Evolutionary conservation across 2,113 vertebrate genomes (phyloP), one percentile per base, ranked within the genome.

Genomic region (Xiphophorus couchianus): DNA sequence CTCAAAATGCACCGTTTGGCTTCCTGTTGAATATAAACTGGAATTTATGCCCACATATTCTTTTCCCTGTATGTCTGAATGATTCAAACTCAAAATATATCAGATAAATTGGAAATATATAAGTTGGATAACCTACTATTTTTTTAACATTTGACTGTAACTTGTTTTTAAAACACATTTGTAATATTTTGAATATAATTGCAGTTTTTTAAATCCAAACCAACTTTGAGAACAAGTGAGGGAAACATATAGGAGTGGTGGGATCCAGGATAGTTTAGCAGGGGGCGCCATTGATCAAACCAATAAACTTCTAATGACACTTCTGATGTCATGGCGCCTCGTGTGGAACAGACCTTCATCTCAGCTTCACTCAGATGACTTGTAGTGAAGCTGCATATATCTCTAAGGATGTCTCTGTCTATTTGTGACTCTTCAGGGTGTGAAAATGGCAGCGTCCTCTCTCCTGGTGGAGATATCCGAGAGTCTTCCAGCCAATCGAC

Each of bases 401-500:
- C 29, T 19, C 14, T 31, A 33, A 19, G 17, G 14, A 63, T 22
- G 22, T 19, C 7, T n/a, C 1, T 66, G 3, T 61, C 3, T 31
- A 8, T 44, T 15, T 74, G 22, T 85, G 27, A 25, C 22, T 1
- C 80, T 85, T 61, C 72, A 93, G 91, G 88, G 51, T 88, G 79
- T 83, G 93, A 93, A 73, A 92, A 88, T 28, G 82, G 87, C 42
- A 85, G 64, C 77, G 71, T 79, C 48, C 42, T 86, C 60, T 86
- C 83, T 6, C 1, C 69, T 25, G 68, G 61, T 31, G 88, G 73
- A 66, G 93, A 94, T 72, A 80, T 30, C 80, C 88, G 89, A 86
- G 90, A 87, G 70, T 82, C 81, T 54, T 85, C 86, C 83, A 78
- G 85, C 86, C 92, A 84, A 1, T 87, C 90, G 2, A 66, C 73